Conservation (phyloP, 2,888 invertebrate species). For the Lithosia quadra region DNA sequence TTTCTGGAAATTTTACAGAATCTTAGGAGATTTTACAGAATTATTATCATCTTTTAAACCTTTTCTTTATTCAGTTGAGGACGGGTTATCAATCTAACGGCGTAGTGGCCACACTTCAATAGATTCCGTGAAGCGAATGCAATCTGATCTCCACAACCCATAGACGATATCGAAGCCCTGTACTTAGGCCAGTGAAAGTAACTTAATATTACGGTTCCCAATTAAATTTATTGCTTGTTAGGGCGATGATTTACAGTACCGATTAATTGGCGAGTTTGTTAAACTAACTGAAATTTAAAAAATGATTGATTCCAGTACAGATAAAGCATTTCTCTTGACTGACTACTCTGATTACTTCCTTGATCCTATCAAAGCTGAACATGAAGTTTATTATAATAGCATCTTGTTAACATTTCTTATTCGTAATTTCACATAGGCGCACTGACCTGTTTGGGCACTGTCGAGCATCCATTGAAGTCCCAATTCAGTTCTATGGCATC, state of each 20-base stretch:
- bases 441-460: conserved; percentile 72
- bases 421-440: background rate
- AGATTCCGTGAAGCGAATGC: no score
- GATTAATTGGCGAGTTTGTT: background rate
- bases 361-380: no score
- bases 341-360: no score
- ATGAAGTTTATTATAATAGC: background rate
- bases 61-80: no score
- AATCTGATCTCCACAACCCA: no score
- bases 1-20: no score
- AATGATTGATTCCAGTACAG: background rate
- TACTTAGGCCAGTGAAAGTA: background rate
- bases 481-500: conserved; percentile 83
- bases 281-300: background rate
- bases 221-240: background rate
- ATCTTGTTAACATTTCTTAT: background rate
- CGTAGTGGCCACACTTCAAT: no score
- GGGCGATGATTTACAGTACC: background rate
- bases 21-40: no score
- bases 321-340: background rate
- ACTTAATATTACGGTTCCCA: background rate
- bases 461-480: conserved; percentile 78
- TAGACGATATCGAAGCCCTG: background rate
- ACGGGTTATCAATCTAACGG: no score
- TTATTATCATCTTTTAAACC: no score